Base-by-base conservation (phyloP, 1,140 invertebrate species). In the Lordiphosa clarofinis region DNA sequence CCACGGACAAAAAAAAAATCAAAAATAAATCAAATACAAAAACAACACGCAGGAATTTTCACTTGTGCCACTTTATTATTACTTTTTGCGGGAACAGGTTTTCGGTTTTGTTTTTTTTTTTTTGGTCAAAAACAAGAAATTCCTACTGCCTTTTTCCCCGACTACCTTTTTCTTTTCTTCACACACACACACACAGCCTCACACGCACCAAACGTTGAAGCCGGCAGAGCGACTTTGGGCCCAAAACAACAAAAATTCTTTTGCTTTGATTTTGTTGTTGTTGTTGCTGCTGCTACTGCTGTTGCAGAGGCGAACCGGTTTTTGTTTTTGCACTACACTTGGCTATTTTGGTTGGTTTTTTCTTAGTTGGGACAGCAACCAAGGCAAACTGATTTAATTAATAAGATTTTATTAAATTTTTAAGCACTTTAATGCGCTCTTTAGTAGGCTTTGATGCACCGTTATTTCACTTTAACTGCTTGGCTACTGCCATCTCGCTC, bases 261-360 rank as follows among this genome's bases (percentile, higher is more conserved):
- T 60, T 42, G 76, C 72, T 72, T 66, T 71, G 57, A 31, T 58
- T 63, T 36, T 75, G 73, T 73, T 53, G 42, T 46, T 48, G 48
- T 24, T 24, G 4, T 6, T 24, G 56, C 33, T 19, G 31, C 49
- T 60, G 56, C 33, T 70, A 46, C 19, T 57, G 50, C 50, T 64
- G 56, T 38, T 78, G 73, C 74, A 73, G 55, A 66, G 76, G 68
- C 64, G 68, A 74, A 82, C 76, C 76, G 76, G 76, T 82, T 79
- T 79, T 81, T 73, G 75, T 74, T 82, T 82, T 82, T 76, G 78
- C 76, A 84, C 76, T 82, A 76, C 76, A 82, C 76, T 72, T 15
- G 15, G 11, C 35, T 36, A 50, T 21, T 37, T 50, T 66, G 36
- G 37, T 42, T 61, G 21, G 21, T 24, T 24, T 24, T 24, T 24